Base-by-base conservation (phyloP, 2,113 vertebrate species). In the Cyanoramphus novaezelandiae region DNA sequence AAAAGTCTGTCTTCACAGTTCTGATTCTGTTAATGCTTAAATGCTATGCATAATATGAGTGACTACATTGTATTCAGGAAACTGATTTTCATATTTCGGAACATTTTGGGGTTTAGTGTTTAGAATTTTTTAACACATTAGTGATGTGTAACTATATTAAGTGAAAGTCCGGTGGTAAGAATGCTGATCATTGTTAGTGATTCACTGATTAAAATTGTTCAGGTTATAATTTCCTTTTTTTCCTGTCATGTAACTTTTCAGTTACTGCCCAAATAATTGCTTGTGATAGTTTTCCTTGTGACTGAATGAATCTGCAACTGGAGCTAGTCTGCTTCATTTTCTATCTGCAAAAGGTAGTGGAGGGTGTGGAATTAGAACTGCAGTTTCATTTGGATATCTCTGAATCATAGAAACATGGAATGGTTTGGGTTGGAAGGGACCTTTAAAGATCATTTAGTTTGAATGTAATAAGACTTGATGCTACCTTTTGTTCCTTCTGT, bases 11-110 rank as follows among this genome's bases (percentile, higher is more conserved):
- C n/a, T 50, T 46, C 33, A 2, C 31, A 23, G 10, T 77, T 78
- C 33, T 37, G 25, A 20, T 59, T 82, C 39, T 77, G 7, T 60
- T 88, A 29, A 11, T 23, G 28, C 28, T 70, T 64, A 60, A 69
- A 31, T 65, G 53, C 49, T 64, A 1, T 21, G 21, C 12, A 0
- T 28, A 4, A 5, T 53, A 12, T 1, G 4, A 72, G 2, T 64
- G 53, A 6, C 43, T 64, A 15, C 3, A 1, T 6, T 49, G 28
- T 53, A 5, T 27, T 80, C 35, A 60, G 47, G 41, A 64, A 84
- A 77, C 33, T n/a, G 41, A 6, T 27, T 47, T 69, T 33, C 10
- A 25, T 50, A 62, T 83, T 86, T 86, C 50, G 62, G 16, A 16
- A 41, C 70, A 0, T 7, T 71, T 70, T 57, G 21, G 4, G 13